Evolutionary conservation across 1,140 invertebrate genomes (phyloP).

Genomic region (Drosophila biarmipes): DNA sequence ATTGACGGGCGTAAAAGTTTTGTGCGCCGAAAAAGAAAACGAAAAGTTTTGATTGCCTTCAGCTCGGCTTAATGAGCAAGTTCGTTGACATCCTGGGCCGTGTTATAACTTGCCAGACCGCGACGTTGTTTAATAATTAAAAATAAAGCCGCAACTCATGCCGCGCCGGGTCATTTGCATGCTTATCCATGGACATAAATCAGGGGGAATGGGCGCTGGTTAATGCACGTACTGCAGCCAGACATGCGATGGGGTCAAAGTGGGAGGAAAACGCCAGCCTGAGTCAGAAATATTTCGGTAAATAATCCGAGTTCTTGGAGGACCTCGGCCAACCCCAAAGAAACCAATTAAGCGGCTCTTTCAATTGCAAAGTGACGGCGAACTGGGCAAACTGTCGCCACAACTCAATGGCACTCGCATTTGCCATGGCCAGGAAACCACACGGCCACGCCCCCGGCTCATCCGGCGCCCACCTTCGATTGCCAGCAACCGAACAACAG

Average conservation of each 20-base stretch:
- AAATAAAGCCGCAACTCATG: constrained; percentile 37
- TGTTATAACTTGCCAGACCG: constrained; percentile 33
- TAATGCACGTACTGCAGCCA: constrained; percentile 67
- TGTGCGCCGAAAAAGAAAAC: constrained; percentile 8
- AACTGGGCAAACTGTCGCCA: constrained; percentile 22
- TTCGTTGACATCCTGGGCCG: constrained; percentile 39
- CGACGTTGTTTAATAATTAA: constrained; percentile 73
- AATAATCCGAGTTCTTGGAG: not conserved
- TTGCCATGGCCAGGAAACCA: constrained; percentile 53
- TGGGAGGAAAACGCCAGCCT: not conserved
- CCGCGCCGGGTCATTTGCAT: constrained; percentile 60
- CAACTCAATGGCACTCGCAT: constrained; percentile 30
- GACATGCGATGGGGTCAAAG: constrained; percentile 59
- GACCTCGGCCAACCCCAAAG: not conserved
- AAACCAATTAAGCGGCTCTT: constrained; percentile 30
- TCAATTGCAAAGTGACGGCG: not conserved
- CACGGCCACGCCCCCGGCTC: constrained; percentile 45
- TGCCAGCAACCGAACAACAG: constrained; percentile 33
- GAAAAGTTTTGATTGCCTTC: constrained; percentile 68
- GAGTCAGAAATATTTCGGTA: not conserved
- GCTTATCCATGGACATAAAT: constrained; percentile 56
- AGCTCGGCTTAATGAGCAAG: constrained; percentile 62
- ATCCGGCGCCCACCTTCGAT: constrained; percentile 42
- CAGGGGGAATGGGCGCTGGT: constrained; percentile 18
- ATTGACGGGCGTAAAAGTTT: constrained; percentile 68